Conservation (phyloP, 2,113 vertebrate genomes). For the Rynchops niger region DNA sequence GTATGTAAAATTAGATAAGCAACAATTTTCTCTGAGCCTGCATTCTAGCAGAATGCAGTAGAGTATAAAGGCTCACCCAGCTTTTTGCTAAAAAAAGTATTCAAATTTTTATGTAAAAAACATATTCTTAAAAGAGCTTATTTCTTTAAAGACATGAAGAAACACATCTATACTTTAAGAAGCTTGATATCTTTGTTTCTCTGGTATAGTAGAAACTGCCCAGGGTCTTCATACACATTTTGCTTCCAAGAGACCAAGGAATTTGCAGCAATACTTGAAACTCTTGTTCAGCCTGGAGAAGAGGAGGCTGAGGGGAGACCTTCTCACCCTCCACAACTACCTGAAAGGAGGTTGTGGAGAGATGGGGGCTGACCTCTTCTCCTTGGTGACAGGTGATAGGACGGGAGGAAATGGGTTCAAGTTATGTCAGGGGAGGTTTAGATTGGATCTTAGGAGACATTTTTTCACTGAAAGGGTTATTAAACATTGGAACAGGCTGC, state of each 20-base stretch:
- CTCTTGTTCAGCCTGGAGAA: too few relatives aligned
- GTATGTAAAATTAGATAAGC: constrained; percentile 36
- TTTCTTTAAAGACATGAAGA: not conserved
- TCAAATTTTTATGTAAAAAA: not conserved
- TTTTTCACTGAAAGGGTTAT: too few relatives aligned
- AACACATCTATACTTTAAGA: not conserved
- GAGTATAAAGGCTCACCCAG: not conserved
- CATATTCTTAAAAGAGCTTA: not conserved
- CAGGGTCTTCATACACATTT: not conserved
- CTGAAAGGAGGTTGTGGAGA: too few relatives aligned
- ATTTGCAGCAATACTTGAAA: not conserved
- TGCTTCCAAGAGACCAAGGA: not conserved
- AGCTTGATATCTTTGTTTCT: not conserved
- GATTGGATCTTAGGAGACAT: too few relatives aligned
- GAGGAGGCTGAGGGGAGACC: too few relatives aligned
- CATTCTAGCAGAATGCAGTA: not conserved
- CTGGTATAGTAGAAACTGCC: not conserved
- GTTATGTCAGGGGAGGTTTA: too few relatives aligned
- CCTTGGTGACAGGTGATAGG: too few relatives aligned
- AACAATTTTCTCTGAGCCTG: not conserved
- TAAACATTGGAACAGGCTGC: too few relatives aligned
- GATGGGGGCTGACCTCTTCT: too few relatives aligned
- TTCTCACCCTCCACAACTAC: too few relatives aligned
- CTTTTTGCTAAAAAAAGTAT: not conserved
- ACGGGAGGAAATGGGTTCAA: too few relatives aligned